These are phyloP conservation scores for Pteropus rufus DNA, from an alignment of 2,797 vertebrate genomes.

Conservation along the genomic window DNA sequence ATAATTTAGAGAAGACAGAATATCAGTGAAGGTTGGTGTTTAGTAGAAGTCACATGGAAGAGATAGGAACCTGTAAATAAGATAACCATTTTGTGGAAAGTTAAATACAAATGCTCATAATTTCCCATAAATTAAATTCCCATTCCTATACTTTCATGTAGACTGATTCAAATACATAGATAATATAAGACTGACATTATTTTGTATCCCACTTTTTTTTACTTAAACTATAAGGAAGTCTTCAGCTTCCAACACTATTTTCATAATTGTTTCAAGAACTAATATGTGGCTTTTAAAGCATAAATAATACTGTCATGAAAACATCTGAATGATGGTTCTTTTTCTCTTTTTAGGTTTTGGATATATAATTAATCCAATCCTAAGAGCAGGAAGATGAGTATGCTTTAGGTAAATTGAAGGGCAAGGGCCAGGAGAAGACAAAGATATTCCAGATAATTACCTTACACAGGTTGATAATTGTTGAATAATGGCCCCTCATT, in stretches of 20 bases:
- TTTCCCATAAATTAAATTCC: background rate
- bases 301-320: background rate
- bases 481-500: background rate
- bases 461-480: background rate
- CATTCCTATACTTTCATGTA: background rate
- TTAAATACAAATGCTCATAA: background rate
- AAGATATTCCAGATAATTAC: background rate
- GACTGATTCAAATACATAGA: background rate
- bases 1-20: background rate
- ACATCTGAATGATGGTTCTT: background rate
- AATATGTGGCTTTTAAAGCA: background rate
- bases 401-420: background rate
- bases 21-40: background rate
- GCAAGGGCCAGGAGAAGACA: background rate
- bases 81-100: background rate
- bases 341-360: background rate
- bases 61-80: background rate
- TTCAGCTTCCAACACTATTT: background rate
- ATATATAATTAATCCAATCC: background rate
- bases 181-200: background rate
- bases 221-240: background rate
- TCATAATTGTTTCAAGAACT: background rate
- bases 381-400: background rate
- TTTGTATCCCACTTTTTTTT: background rate
- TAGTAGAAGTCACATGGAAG: background rate